Evolutionary conservation across 2,888 invertebrate species (phyloP), one percentile per base, ranked within the genome.

Genomic region (Trichogramma dendrolimi): DNA sequence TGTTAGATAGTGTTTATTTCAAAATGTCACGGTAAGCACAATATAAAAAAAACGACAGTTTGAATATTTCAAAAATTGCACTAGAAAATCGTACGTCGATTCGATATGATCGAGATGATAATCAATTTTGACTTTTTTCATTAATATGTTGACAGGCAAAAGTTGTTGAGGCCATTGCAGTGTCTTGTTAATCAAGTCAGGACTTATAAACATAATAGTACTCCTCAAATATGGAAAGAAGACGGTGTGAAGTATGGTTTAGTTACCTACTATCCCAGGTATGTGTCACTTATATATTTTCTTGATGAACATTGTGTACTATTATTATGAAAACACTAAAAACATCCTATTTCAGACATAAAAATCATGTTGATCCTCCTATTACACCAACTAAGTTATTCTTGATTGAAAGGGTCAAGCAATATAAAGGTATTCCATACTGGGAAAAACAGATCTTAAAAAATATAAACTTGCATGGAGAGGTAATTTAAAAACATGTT

Each of bases 301-400:
- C 51, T 11, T 5, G 38, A 58, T 51, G 11, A 14, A 11, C 11
- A 55, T 58, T 47, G 56, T 38, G 6, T 38, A 47, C 38, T 51
- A 39, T 46, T n/a, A n/a, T n/a, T 40, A n/a, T 51, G 49, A 40
- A 47, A 6, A 59, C 11, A 47, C 50, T 8, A 14, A 14, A 14
- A 11, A 47, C 42, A 39, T n/a, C 5, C 54, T 55, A 8, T 41
- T 55, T 51, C 5, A 66, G 89, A 70, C 71, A 80, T 63, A 81
- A 85, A 41, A 83, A 87, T 71, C 84, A 90, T 62, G 78, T 86
- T 73, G 93, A 93, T 77, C 91, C 91, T 14, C 87, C 89, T 8
- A 82, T 87, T 61, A 84, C 84, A 68, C 90, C 94, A 1, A 80
- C 90, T 0, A 93, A 94, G 75, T 79, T 95, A 14, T 90, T 94